phyloP scores from a whole-genome alignment of 2,113 vertebrate species.

The Ictalurus punctatus region DNA sequence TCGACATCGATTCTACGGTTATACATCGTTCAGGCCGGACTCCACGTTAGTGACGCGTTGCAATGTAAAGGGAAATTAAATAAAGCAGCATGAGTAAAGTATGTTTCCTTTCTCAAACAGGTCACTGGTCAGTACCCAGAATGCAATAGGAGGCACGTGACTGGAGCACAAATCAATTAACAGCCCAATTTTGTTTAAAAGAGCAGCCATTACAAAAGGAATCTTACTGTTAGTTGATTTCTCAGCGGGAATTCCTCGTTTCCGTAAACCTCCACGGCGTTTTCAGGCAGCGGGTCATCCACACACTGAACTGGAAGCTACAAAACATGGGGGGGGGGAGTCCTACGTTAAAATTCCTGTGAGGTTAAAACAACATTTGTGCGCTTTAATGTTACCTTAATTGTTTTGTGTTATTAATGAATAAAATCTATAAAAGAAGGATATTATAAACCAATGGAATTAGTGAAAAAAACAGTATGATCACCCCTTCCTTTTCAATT shows the following conservation, averaged over 20 bases:
- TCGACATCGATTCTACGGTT: not conserved
- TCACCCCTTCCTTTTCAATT: not conserved
- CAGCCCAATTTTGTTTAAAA: not conserved
- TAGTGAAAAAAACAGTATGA: not conserved
- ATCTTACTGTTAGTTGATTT: not conserved
- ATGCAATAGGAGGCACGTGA: not conserved
- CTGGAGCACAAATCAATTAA: not conserved
- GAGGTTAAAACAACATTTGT: not conserved
- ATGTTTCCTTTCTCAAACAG: not conserved
- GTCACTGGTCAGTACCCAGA: not conserved
- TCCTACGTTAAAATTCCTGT: not conserved
- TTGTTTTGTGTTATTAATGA: not conserved
- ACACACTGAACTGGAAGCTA: not conserved
- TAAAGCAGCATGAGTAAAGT: not conserved
- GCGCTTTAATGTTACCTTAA: not conserved
- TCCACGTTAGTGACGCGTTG: not conserved
- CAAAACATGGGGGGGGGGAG: not conserved
- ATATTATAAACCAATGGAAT: not conserved
- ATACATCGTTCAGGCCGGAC: not conserved
- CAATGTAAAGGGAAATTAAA: not conserved
- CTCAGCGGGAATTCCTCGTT: not conserved
- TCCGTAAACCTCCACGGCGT: not conserved
- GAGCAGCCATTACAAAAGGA: not conserved
- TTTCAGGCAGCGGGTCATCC: not conserved
- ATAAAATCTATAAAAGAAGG: not conserved